phyloP scores from a whole-genome alignment of 2,113 vertebrate species.

The Haemorhous mexicanus region DNA sequence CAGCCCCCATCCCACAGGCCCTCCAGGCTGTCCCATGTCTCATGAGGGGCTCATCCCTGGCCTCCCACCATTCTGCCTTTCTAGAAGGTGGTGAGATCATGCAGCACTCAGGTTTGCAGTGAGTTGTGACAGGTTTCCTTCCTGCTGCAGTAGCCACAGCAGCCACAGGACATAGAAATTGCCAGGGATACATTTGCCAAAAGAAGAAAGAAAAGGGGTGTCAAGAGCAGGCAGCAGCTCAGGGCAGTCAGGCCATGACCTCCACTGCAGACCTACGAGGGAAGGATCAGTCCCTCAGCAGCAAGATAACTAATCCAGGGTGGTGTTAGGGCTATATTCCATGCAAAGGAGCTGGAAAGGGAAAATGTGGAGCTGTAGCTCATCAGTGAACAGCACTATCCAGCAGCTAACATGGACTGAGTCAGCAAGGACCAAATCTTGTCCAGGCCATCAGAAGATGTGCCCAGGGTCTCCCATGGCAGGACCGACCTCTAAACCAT shows the following conservation, averaged over 20 bases:
- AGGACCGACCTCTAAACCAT: background rate
- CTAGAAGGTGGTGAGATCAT: rapidly evolving
- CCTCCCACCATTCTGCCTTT: background rate
- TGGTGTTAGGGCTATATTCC: background rate
- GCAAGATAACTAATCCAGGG: background rate
- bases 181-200: background rate
- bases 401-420: background rate
- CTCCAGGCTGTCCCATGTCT: rapidly evolving
- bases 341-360: background rate
- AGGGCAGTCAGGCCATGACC: rapidly evolving
- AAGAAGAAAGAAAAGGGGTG: background rate
- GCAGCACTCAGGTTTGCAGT: rapidly evolving
- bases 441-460: rapidly evolving
- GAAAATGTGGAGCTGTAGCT: background rate
- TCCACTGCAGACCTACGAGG: rapidly evolving
- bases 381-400: background rate
- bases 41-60: background rate
- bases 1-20: background rate
- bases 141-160: rapidly evolving
- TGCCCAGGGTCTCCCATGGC: background rate
- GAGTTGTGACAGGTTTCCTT: background rate
- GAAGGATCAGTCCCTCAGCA: background rate
- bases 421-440: background rate
- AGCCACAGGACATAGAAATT: rapidly evolving
- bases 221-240: background rate